Evolutionary conservation across 2,113 vertebrate genomes (phyloP), one percentile per base, ranked within the genome.

Genomic region (Urocolius indicus): DNA sequence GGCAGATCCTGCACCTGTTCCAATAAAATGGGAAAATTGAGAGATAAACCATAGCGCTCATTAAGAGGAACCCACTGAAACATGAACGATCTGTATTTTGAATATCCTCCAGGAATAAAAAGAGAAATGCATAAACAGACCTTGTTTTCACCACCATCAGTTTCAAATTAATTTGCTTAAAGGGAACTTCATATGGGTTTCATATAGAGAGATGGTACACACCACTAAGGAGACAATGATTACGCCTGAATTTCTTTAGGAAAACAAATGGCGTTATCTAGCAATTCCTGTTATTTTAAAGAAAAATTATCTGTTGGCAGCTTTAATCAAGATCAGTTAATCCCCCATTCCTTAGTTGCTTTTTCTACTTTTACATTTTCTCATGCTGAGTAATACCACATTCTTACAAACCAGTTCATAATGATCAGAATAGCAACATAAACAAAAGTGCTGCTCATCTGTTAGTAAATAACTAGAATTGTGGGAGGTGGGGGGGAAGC

Each of bases 1-100:
- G 94, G 89, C 68, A 83, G 94, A 58, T 85, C 68, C 10, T 87
- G 96, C 98, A 98, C 98, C 98, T 98, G 98, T 94, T 97, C 96
- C 93, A 94, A 77, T 95, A 96, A 97, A 96, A 88, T 2, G 41
- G 96, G 96, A 73, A 89, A 87, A 95, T 2, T 4, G 14, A 22
- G 93, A 96, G 97, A 97, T 93, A 95, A 96, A 93, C 79, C 95
- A 72, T 85, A 79, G 96, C 76, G 22, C 80, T 94, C 95, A 85
- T 96, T 91, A 92, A 48, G 54, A 66, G 74, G 87, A 89, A 58
- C 66, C 90, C 43, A 89, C 83, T 83, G 20, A 94, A 95, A 94
- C 89, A 34, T 54, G 90, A 97, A 93, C 91, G 62, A 80, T 80
- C 90, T 89, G 93, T 82, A 74, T 95, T 95, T 87, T 89, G 94